These are phyloP conservation scores for Vidua macroura DNA, from an alignment of 2,113 vertebrate genomes.

Conservation along the genomic window DNA sequence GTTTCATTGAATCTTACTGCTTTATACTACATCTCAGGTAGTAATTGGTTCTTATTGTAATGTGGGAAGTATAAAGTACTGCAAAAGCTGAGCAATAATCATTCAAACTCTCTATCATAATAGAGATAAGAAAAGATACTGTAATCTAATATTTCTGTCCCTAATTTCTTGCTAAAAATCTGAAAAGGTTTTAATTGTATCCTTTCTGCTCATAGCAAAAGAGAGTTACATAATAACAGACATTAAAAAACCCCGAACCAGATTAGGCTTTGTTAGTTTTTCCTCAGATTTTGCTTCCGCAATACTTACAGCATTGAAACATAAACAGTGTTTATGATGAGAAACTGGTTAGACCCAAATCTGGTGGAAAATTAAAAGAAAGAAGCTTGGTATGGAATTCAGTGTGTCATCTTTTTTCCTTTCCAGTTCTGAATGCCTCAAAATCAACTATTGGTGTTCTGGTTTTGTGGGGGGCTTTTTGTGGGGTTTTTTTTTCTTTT, in stretches of 20 bases:
- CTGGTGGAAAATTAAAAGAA: neutral
- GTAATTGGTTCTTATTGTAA: neutral
- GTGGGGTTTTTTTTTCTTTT: accelerated
- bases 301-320: neutral
- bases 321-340: neutral
- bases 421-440: neutral
- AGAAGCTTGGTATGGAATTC: neutral
- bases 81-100: neutral
- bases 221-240: neutral
- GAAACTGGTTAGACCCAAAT: neutral
- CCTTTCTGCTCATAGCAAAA: neutral
- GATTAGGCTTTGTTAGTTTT: neutral
- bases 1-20: neutral
- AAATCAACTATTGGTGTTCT: neutral
- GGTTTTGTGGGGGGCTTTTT: too few species aligned
- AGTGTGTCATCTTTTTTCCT: neutral
- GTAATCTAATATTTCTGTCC: neutral
- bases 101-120: neutral
- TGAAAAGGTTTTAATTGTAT: neutral
- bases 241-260: neutral
- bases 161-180: neutral
- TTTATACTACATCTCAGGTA: neutral
- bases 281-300: neutral
- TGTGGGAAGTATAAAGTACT: neutral
- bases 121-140: neutral